A percentile compares a stretch with the other conserved stretches of the same genome.
Conservation (phyloP, 2,888 invertebrate species). For the Zhengitettix transpicula region DNA sequence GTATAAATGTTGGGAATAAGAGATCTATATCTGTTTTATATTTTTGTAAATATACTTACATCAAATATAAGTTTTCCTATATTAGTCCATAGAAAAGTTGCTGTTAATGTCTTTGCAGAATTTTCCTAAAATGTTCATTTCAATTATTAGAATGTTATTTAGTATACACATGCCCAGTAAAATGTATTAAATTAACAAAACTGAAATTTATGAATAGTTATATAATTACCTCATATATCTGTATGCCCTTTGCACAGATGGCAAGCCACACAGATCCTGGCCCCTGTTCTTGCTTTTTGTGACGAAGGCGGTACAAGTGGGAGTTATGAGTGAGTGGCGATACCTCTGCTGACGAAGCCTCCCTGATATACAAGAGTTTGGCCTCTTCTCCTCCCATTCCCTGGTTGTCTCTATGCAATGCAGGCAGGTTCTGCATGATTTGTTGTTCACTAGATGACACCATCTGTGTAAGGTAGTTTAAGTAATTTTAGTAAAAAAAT, state of each 20-base stretch:
- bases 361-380: constrained; percentile 68
- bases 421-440: constrained; percentile 39
- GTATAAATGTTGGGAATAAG: too few species aligned
- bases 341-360: constrained; percentile 25
- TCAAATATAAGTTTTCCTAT: constrained; percentile 92
- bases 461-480: constrained; percentile 1
- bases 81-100: constrained; percentile 79
- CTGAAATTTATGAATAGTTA: too few species aligned
- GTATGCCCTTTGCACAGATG: constrained; percentile 81
- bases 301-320: constrained; percentile 60
- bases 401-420: constrained; percentile 66
- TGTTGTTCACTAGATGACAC: constrained; percentile 3
- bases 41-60: constrained; percentile 25
- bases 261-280: constrained; percentile 59
- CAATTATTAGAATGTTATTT: neutral
- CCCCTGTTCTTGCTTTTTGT: constrained; percentile 51
- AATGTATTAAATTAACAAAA: too few species aligned
- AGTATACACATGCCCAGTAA: neutral
- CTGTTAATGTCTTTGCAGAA: constrained; percentile 11
- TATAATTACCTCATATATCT: constrained; percentile 49
- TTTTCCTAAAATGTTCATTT: constrained; percentile 16
- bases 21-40: neutral
- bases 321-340: constrained; percentile 51
- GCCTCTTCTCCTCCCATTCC: constrained; percentile 68
- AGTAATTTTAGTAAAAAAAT: too few species aligned